Base-by-base conservation (phyloP, 2,888 invertebrate species). In the Lydus trimaculatus region DNA sequence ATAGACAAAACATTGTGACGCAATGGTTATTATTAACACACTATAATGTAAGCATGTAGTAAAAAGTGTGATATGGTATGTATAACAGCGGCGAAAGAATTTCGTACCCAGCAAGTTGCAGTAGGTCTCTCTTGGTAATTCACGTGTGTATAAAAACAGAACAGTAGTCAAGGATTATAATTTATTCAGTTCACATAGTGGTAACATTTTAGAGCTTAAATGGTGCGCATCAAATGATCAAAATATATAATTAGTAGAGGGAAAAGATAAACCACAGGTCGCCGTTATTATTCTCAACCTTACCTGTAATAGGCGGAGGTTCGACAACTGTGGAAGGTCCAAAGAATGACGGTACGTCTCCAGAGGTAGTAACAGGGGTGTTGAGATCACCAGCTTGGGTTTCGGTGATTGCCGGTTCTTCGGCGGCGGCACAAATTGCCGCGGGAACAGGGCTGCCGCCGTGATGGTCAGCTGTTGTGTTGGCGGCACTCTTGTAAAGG, bases 281-380 rank as follows among this genome's bases (percentile, higher is more conserved):
- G 58, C 13, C 58, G 58, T 28, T 13, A 43, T 61, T 65, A 20
- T 15, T 25, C 20, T 25, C 56, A 56, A 73, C 82, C 91, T 91
- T 90, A 97, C 96, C 96, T 91, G 96, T 94, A 84, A 97, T 96
- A 77, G 94, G 94, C 78, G 96, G 96, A 70, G 96, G 95, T 83
- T 97, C 96, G 79, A 94, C 91, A 78, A 92, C 91, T 74, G 93
- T 91, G 81, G 94, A 91, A 77, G 94, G 92, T 77, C 93, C 95
- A 88, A 97, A 97, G 90, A 97, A 98, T 82, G 95, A 94, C 77
- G 95, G 94, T 82, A 95, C 91, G 87, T 97, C 97, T 81, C 92
- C 91, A 81, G 95, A 94, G 69, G 97, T 96, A 82, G 96, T 95
- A 79, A 97, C 95, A 72, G 97, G 97, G 73, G 97, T 98, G 89